Evolutionary conservation across 2,888 invertebrate genomes (phyloP).

Genomic region (Heliconius charithonia): DNA sequence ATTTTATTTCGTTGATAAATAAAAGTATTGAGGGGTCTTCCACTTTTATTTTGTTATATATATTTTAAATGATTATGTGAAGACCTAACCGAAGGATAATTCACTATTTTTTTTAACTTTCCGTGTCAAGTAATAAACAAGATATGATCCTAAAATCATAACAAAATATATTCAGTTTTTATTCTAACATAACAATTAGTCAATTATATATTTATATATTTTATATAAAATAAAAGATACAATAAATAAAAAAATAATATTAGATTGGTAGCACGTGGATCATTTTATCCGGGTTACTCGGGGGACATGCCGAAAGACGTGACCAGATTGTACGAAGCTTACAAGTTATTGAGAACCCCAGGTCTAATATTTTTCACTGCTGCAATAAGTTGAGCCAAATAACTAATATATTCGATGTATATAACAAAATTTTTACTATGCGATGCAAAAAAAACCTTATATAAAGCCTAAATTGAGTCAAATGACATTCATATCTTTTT

Average conservation of each 20-base stretch:
- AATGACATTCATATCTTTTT: slow-evolving; percentile 18
- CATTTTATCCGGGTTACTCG: slow-evolving; percentile 57
- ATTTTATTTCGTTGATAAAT: too few relatives aligned
- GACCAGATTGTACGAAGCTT: slow-evolving; percentile 62
- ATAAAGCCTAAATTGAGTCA: slow-evolving; percentile 58
- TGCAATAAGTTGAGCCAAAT: slow-evolving; percentile 3
- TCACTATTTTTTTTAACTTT: too few relatives aligned
- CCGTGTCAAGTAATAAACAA: too few relatives aligned
- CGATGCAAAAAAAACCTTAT: not conserved
- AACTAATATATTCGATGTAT: not conserved
- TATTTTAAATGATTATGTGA: too few relatives aligned
- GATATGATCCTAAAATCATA: too few relatives aligned
- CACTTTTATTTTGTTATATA: too few relatives aligned
- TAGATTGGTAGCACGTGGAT: slow-evolving; percentile 58
- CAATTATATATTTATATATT: not conserved
- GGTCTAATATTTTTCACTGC: slow-evolving; percentile 47
- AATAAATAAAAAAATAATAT: slow-evolving; percentile 27
- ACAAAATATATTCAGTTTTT: too few relatives aligned
- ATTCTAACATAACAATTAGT: not conserved
- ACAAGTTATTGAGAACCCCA: slow-evolving; percentile 65
- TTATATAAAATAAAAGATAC: not conserved
- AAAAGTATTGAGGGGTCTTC: too few relatives aligned
- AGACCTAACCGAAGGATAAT: too few relatives aligned
- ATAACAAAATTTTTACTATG: not conserved
- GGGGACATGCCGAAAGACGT: slow-evolving; percentile 60